phyloP scores from a whole-genome alignment of 2,113 vertebrate genomes.

The Brienomyrus longianalis region DNA sequence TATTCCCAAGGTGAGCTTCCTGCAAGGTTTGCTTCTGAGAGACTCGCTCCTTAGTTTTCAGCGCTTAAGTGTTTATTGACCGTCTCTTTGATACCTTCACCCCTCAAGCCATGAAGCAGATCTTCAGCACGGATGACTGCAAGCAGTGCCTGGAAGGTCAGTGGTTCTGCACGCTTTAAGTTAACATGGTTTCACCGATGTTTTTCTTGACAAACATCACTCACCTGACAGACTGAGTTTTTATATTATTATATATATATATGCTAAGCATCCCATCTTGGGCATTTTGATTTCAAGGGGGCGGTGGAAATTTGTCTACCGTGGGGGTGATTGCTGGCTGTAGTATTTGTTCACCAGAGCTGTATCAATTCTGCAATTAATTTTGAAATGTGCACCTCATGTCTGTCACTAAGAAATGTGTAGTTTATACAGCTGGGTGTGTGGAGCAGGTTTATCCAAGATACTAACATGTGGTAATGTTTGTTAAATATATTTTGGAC shows the following conservation, averaged over 20 bases:
- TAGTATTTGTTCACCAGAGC: neutral
- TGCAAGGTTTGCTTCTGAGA: neutral
- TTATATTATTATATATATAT: too few species aligned
- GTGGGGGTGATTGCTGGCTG: too few species aligned
- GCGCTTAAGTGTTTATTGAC: neutral
- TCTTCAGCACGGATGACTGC: neutral
- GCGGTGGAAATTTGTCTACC: too few species aligned
- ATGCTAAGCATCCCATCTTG: too few species aligned
- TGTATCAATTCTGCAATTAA: too few species aligned
- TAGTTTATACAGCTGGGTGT: too few species aligned
- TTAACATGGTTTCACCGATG: neutral
- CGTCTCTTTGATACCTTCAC: neutral
- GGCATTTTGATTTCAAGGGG: too few species aligned
- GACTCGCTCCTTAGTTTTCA: neutral
- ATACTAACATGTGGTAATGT: too few species aligned
- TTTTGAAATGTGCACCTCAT: too few species aligned
- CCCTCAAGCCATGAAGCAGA: neutral
- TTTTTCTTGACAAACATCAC: neutral
- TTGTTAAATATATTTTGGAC: too few species aligned
- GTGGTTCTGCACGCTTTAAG: neutral
- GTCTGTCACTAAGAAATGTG: too few species aligned
- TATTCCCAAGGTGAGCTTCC: neutral
- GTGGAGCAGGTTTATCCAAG: too few species aligned
- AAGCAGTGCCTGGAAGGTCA: slow-evolving; percentile 4
- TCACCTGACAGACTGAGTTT: neutral